Base-by-base conservation (phyloP, 1,140 invertebrate genomes). In the Lanistes nyassanus region DNA sequence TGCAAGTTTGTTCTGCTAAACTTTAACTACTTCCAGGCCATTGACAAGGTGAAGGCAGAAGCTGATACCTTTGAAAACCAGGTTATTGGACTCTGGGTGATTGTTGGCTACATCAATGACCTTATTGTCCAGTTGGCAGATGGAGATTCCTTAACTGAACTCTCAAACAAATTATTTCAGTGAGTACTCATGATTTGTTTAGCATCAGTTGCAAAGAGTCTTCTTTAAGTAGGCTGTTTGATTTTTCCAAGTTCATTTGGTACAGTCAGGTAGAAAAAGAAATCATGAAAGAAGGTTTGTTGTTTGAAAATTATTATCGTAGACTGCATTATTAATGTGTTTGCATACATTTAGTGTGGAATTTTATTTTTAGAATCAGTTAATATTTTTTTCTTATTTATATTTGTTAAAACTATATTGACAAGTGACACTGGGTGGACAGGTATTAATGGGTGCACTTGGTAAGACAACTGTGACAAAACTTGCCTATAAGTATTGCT, bases 61-160 rank as follows among this genome's bases (percentile, higher is more conserved):
- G 74, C 77, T 6, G 60, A 68, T n/a, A 53, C 53, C 60, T 82
- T 79, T 75, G 75, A 79, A 47, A 78, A 82, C 55, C 79, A 81
- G 73, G 79, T 82, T 37, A 78, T 81, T 42, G 80, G 80, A 64
- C 56, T 82, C 42, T 81, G 81, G 81, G 76, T 82, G 66, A 77
- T 80, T 21, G 42, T 81, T 23, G 79, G 79, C 9, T 80, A 80
- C 53, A 67, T 82, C 23, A 76, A 76, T 42, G 74, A 82, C 21
- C 75, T 78, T 34, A 76, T 78, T 42, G 70, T 77, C 16, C 76
- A 79, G 19, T 67, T 82, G 36, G 71, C 74, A 23, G 42, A 73
- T 60, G 80, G 81, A 75, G 64, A 74, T n/a, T 68, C 66, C 26
- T 77, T 77, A 26, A 71, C 76, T 60, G 74, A 75, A 70, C 73